A percentile compares a stretch with the other conserved stretches of the same genome.
These are phyloP conservation scores for Cichladusa arquata DNA, from an alignment of 2,113 vertebrate species.

Conservation along the genomic window DNA sequence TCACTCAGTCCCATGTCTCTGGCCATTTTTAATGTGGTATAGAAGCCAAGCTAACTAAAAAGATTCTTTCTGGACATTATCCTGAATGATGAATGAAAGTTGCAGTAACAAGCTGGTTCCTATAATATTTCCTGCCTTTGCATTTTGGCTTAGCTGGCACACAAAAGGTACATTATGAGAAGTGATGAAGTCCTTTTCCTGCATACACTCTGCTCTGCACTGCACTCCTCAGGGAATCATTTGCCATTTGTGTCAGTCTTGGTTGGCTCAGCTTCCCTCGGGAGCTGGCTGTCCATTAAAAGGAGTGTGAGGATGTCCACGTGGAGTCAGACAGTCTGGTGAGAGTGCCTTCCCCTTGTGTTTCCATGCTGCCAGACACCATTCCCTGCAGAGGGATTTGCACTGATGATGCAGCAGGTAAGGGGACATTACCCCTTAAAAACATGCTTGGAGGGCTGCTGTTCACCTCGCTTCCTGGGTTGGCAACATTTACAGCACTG, in stretches of 20 bases:
- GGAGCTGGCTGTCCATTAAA: constrained; percentile 62
- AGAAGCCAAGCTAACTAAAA: not conserved
- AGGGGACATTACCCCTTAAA: constrained; percentile 75
- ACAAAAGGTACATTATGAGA: not conserved
- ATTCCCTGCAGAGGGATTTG: constrained; percentile 71
- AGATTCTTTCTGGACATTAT: not conserved
- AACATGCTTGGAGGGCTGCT: constrained; percentile 65
- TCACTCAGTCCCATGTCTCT: not conserved
- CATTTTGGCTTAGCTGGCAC: not conserved
- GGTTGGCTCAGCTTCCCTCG: not conserved
- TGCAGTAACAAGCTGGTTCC: not conserved
- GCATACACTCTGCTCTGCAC: not conserved
- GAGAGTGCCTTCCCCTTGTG: constrained; percentile 73
- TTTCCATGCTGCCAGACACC: constrained; percentile 72
- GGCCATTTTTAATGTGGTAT: not conserved
- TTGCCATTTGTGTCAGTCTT: not conserved
- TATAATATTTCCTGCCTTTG: not conserved
- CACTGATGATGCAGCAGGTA: constrained; percentile 64
- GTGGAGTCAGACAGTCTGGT: constrained; percentile 72
- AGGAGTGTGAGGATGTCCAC: constrained; percentile 84
- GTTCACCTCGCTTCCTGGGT: constrained; percentile 58
- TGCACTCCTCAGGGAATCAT: accelerated
- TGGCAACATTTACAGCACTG: constrained; percentile 62
- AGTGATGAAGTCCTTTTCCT: not conserved
- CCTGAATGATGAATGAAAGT: not conserved